phyloP scores from a whole-genome alignment of 2,888 invertebrate genomes.

The Microdon myrmicae region DNA sequence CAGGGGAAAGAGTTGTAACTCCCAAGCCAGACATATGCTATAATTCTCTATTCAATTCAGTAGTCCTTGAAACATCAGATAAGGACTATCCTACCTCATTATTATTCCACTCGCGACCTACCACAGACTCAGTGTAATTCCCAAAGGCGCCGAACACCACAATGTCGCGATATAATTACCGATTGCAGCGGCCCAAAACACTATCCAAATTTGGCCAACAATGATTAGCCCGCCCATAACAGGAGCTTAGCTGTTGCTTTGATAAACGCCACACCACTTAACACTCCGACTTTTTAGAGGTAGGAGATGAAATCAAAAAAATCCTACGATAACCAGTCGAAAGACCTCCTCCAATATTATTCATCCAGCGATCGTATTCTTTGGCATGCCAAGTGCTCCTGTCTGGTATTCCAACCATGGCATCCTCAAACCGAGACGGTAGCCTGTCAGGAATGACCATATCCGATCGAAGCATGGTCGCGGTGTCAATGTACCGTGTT shows the following conservation, averaged over 20 bases:
- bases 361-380: conserved; percentile 4
- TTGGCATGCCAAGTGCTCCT: not conserved
- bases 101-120: conserved; percentile 9
- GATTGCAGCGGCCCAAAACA: conserved; percentile 12
- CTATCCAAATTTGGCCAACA: conserved; percentile 21
- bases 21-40: too few relatives aligned
- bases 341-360: too few relatives aligned
- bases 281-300: conserved; percentile 9
- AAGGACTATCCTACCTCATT: too few relatives aligned
- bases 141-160: conserved; percentile 17
- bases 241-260: conserved; percentile 1
- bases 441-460: conserved; percentile 49
- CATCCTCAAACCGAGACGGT: conserved; percentile 44
- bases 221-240: conserved; percentile 2
- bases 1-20: too few relatives aligned
- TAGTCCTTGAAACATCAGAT: too few relatives aligned
- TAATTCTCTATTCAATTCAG: too few relatives aligned
- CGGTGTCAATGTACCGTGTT: conserved; percentile 47
- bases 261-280: conserved; percentile 20
- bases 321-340: too few relatives aligned
- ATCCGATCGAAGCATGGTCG: conserved; percentile 38
- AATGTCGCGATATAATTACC: conserved; percentile 22
- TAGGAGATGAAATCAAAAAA: conserved; percentile 18
- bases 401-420: conserved; percentile 20
- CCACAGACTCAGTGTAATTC: conserved; percentile 8